Evolutionary conservation across 2,888 invertebrate genomes (phyloP), one percentile per base, ranked within the genome.

Genomic region (Ephialtes manifestator): DNA sequence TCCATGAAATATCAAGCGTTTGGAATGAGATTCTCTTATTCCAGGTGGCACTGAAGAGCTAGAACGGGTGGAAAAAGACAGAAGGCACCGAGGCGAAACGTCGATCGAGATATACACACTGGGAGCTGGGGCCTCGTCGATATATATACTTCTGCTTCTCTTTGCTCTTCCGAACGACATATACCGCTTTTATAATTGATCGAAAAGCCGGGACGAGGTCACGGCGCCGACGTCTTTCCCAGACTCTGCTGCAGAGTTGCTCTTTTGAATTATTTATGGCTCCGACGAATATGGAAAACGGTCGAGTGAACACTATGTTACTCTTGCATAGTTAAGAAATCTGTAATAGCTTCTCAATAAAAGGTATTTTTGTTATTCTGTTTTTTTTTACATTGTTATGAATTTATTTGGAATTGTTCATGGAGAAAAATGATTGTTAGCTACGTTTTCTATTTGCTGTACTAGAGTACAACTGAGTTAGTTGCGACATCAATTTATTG

Each of bases 1-100:
- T 90, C 89, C 91, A 91, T 92, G 91, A 92, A 92, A 92, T 92
- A 92, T 92, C 92, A 91, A 92, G 90, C 89, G 88, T 87, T 80
- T 78, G 88, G 83, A 91, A 92, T 91, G 89, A 91, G 90, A 91
- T 92, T 91, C 89, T 90, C 88, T 89, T 88, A 89, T 89, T 90
- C 87, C 85, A 87, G 74, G 83, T 74, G 71, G 75, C 65, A 77
- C 39, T 53, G 71, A 76, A 75, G 67, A 70, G 31, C 63, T 71
- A 63, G 65, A 71, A 75, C 58, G 46, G 63, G 15, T 65, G 35
- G 55, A 46, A 53, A 53, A 75, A 67, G n/a, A 39, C 31, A 58
- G 31, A 79, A 48, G 48, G 43, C 48, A 39, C 18, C 8, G 35
- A n/a, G 43, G n/a, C 18, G 11, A 67, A 67, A 67, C 67, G 46